Base-by-base conservation (phyloP, 2,888 invertebrate species). In the Patella pellucida region DNA sequence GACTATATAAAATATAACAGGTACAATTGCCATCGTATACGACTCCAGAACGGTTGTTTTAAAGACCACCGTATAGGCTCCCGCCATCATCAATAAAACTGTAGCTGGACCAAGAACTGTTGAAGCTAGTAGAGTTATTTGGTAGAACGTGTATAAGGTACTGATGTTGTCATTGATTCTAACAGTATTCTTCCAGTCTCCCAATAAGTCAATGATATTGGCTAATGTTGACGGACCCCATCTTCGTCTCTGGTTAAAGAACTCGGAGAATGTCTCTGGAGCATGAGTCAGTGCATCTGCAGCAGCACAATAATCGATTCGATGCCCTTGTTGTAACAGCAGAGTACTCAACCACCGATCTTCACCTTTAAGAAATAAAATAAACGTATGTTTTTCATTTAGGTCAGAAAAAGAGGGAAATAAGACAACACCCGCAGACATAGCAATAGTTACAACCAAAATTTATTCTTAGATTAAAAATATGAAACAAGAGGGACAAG, bases 171-270 rank as follows among this genome's bases (percentile, higher is more conserved):
- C 87, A 74, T 89, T 89, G 9, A 85, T 77, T 52, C 81, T 81
- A 12, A 88, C 85, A 1, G 85, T 84, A 69, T 80, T 84, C 52
- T 82, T 84, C 83, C 89, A 89, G 78, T 87, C 87, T 3, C 84
- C 84, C 31, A 90, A 80, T 87, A 99, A 93, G 92, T 99, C 99
- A 95, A 98, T 95, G 90, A 99, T 98, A 91, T 99, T 99, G 79
- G 99, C 99, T 89, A 99, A 95, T 67, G 99, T 99, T 0, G 99
- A 99, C 9, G 99, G 98, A 80, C 97, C 98, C 99, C 99, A 99
- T 83, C 99, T 94, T 89, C 99, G 95, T 79, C 99, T 94, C 91
- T 99, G 99, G 89, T 98, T 99, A 93, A 97, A 99, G 91, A 99
- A 99, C 77, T 88, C 88, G 16, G 86, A 84, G 76, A 89, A 90